These are phyloP conservation scores for Andricus quercusramuli DNA, from an alignment of 2,888 invertebrate species.

Conservation along the genomic window DNA sequence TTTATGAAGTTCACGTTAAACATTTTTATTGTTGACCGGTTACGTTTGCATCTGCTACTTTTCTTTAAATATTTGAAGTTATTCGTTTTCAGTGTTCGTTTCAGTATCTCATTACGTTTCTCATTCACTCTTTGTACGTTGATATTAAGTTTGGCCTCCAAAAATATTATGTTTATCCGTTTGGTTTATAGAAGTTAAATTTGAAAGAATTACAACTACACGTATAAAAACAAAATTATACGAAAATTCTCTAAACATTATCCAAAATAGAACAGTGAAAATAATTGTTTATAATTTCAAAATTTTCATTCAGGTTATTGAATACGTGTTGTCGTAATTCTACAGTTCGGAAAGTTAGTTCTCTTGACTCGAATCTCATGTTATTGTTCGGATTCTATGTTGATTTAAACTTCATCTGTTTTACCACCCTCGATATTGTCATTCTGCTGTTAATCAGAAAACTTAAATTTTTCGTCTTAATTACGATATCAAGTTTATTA, in stretches of 20 bases:
- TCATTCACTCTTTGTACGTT: conserved; percentile 43
- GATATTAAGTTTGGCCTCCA: conserved; percentile 44
- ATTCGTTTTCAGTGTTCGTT: conserved; percentile 47
- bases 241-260: not conserved
- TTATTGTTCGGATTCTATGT: conserved; percentile 36
- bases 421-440: not conserved
- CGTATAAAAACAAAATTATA: not conserved
- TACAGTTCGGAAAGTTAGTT: conserved; percentile 21
- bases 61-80: conserved; percentile 53
- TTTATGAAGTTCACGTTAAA: conserved; percentile 62
- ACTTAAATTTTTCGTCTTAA: not conserved
- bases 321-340: conserved; percentile 17
- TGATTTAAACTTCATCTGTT: conserved; percentile 28
- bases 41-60: conserved; percentile 51
- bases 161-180: conserved; percentile 34
- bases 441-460: conserved; percentile 10
- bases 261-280: not conserved
- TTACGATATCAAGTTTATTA: conserved; percentile 16
- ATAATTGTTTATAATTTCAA: not conserved
- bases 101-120: conserved; percentile 42
- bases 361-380: conserved; percentile 24
- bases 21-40: conserved; percentile 61
- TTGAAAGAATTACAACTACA: conserved; percentile 15
- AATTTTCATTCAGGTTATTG: not conserved
- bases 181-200: conserved; percentile 31